Evolutionary conservation across 2,797 vertebrate species (phyloP).

Genomic region (Fundulus diaphanus): DNA sequence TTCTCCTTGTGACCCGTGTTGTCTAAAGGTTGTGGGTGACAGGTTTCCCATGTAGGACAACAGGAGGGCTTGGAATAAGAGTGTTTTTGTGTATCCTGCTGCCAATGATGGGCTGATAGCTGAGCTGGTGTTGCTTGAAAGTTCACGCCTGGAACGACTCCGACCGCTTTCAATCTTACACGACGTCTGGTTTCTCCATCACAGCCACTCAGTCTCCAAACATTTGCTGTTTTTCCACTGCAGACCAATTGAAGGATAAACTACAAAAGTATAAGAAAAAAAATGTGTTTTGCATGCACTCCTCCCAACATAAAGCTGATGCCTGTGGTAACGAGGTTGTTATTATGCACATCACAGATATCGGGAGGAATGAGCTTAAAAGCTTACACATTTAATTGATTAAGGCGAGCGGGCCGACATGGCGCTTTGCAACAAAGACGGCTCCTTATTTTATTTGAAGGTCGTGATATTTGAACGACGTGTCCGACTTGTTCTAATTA

Average conservation of each 20-base stretch:
- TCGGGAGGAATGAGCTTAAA: conserved; percentile 66
- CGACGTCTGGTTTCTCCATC: conserved; percentile 39
- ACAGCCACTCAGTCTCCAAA: conserved; percentile 30
- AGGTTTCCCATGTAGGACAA: conserved; percentile 10
- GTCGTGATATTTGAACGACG: conserved; percentile 53
- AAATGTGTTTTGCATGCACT: conserved; percentile 55
- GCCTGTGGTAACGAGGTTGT: conserved; percentile 59
- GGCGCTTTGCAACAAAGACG: conserved; percentile 35
- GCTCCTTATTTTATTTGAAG: conserved; percentile 52
- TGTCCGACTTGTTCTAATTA: conserved; percentile 53
- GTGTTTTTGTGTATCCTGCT: conserved; percentile 5
- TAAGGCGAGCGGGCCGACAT: conserved; percentile 43
- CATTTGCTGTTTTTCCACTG: conserved; percentile 8
- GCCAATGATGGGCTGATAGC: background rate
- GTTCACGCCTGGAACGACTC: conserved; percentile 35
- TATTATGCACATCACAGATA: conserved; percentile 68
- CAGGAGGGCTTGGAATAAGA: conserved; percentile 20
- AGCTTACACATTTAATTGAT: conserved; percentile 71
- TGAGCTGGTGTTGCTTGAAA: conserved; percentile 31
- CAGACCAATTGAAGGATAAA: conserved; percentile 39
- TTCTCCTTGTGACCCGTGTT: conserved; percentile 9
- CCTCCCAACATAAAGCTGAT: conserved; percentile 46
- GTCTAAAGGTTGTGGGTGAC: conserved; percentile 8
- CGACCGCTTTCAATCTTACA: conserved; percentile 42
- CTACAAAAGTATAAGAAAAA: conserved; percentile 55